A percentile compares a stretch with the other conserved stretches of the same genome.
phyloP scores from a whole-genome alignment of 2,888 invertebrate genomes.

The Conchocele bisecta region DNA sequence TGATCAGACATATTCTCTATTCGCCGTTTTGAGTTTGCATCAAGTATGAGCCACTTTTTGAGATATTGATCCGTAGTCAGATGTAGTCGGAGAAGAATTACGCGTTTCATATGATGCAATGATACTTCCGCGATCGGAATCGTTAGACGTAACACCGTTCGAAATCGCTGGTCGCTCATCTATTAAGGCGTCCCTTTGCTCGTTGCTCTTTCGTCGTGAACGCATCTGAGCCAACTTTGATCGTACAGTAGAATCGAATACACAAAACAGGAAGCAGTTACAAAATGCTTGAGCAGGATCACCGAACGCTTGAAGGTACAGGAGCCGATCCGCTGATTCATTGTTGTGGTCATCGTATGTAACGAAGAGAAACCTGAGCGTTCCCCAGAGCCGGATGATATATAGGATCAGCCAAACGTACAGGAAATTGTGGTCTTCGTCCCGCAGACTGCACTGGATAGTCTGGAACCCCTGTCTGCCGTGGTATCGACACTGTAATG shows the following conservation, averaged over 20 bases:
- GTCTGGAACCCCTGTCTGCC: background rate
- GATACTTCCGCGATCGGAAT: no score
- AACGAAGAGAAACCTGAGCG: background rate
- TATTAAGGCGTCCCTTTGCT: no score
- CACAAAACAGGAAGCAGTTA: constrained; percentile 1
- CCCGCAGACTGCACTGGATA: background rate
- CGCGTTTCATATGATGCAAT: no score
- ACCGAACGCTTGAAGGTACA: background rate
- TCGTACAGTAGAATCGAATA: background rate
- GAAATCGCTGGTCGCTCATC: no score
- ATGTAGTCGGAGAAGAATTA: no score
- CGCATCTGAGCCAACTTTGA: background rate
- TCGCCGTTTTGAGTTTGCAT: no score
- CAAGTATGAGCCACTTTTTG: no score
- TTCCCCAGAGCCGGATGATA: background rate
- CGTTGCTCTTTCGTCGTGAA: background rate
- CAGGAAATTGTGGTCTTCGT: constrained; percentile 1
- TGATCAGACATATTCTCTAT: no score
- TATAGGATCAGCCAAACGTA: constrained; percentile 1
- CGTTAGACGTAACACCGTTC: no score
- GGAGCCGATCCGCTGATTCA: background rate
- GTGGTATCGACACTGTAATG: background rate
- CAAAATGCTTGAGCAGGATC: constrained; percentile 3
- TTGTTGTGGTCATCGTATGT: background rate
- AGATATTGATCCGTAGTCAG: no score